Evolutionary conservation across 2,113 vertebrate genomes (phyloP).

Genomic region (Hypocryptadius cinnamomeus): DNA sequence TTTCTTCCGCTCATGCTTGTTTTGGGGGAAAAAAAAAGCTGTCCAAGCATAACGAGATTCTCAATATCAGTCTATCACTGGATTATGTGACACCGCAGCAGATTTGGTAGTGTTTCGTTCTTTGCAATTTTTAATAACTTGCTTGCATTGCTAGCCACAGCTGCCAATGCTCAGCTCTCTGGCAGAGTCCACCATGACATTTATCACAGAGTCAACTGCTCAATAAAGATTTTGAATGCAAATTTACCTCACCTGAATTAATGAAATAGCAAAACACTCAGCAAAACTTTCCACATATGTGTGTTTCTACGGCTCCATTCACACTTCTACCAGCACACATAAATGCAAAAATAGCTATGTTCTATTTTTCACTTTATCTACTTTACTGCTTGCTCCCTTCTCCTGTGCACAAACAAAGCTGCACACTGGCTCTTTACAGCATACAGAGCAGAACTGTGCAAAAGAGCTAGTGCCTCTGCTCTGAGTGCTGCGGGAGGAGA

Average conservation of each 20-base stretch:
- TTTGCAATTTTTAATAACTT: neutral
- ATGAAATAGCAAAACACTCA: neutral
- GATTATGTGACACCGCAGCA: neutral
- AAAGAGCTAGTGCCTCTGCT: neutral
- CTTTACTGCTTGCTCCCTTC: neutral
- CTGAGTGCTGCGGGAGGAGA: neutral
- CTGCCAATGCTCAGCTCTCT: neutral
- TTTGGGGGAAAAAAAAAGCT: neutral
- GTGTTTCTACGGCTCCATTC: neutral
- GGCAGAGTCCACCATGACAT: neutral
- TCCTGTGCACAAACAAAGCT: neutral
- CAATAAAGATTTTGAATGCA: neutral
- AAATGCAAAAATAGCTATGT: neutral
- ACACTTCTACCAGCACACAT: neutral
- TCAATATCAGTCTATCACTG: neutral
- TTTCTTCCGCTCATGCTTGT: neutral
- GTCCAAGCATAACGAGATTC: neutral
- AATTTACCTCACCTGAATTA: neutral
- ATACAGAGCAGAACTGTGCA: neutral
- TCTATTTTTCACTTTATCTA: neutral
- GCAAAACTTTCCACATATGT: neutral
- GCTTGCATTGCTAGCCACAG: neutral
- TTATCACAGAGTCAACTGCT: neutral
- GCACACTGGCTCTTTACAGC: accelerated
- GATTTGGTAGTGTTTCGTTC: neutral